Base-by-base conservation (phyloP, 2,797 vertebrate species). In the Picus viridis region DNA sequence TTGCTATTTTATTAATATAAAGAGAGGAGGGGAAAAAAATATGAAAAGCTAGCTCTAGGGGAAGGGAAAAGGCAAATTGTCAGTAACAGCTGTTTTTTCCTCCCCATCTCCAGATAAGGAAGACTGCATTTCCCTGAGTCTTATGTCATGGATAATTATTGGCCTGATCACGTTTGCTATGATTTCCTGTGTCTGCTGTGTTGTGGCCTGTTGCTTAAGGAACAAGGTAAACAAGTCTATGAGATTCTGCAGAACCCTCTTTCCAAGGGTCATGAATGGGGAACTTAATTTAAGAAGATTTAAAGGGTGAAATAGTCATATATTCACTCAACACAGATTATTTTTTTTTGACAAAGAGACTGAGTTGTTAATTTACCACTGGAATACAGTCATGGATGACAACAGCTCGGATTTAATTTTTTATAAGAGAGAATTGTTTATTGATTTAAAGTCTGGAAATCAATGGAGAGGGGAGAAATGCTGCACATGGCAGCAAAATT, bases 161-260 rank as follows among this genome's bases (percentile, higher is more conserved):
- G 78, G 96, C 12, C 70, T 97, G 49, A 79, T 83, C 6, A 74
- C 30, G 45, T 88, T 94, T 89, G 69, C 81, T 63, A 84, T 92
- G 34, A 72, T 81, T 57, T 89, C 8, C 29, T 96, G 77, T 79
- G 68, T 95, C 88, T 79, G 94, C 81, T 95, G 89, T 64, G 36
- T 89, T 18, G n/a, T 94, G 80, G 61, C 47, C 27, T 96, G 86
- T 75, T 95, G 89, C 93, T 67, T 97, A 89, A 96, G 83, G 88
- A 97, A 84, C 84, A 96, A 94, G 97, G 98, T 98, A 84, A 96
- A 94, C 16, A 58, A 64, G 47, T 69, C 29, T 32, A 19, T 14
- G 41, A 85, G 22, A 69, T 62, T 53, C 59, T 39, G 57, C 51
- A 84, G 36, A 76, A 43, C 3, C 6, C 3, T 83, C 39, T n/a